Conservation (phyloP, 1,140 invertebrate species). For the Bicyclus anynana region DNA sequence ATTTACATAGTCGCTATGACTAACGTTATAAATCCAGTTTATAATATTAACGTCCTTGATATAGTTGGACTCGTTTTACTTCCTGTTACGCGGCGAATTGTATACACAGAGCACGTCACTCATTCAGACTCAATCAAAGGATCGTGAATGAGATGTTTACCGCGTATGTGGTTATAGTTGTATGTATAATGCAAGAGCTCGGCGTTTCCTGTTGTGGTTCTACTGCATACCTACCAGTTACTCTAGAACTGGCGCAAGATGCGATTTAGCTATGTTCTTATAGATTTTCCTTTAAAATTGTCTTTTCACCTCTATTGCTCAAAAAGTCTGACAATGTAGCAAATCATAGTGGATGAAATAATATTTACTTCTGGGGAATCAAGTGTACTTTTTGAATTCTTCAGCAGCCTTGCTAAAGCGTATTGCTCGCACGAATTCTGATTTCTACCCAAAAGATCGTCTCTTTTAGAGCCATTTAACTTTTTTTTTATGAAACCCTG, state of each 20-base stretch:
- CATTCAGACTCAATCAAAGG: constrained; percentile 69
- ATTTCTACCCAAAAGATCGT: too few relatives aligned
- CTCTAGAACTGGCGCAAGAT: too few relatives aligned
- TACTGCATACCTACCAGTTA: too few relatives aligned
- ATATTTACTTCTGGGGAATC: too few relatives aligned
- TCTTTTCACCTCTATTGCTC: too few relatives aligned
- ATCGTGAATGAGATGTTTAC: constrained; percentile 70
- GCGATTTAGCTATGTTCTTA: constrained; percentile 14
- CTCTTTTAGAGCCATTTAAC: too few relatives aligned
- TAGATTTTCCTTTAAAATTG: constrained; percentile 22
- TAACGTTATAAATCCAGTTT: constrained; percentile 48
- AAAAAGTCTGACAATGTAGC: too few relatives aligned
- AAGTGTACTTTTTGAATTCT: too few relatives aligned
- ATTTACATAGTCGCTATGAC: constrained; percentile 25
- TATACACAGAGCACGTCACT: constrained; percentile 66
- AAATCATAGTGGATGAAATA: too few relatives aligned
- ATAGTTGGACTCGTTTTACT: constrained; percentile 62
- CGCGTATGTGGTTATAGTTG: constrained; percentile 41
- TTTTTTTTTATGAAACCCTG: too few relatives aligned
- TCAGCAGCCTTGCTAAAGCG: too few relatives aligned
- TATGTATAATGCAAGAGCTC: constrained; percentile 50
- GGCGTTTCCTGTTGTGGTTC: constrained; percentile 58
- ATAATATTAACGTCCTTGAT: constrained; percentile 67
- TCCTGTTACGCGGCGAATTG: constrained; percentile 64
- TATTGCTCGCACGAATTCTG: too few relatives aligned